Evolutionary conservation across 2,113 vertebrate genomes (phyloP), one percentile per base, ranked within the genome.

Genomic region (Turdus rufiventris): DNA sequence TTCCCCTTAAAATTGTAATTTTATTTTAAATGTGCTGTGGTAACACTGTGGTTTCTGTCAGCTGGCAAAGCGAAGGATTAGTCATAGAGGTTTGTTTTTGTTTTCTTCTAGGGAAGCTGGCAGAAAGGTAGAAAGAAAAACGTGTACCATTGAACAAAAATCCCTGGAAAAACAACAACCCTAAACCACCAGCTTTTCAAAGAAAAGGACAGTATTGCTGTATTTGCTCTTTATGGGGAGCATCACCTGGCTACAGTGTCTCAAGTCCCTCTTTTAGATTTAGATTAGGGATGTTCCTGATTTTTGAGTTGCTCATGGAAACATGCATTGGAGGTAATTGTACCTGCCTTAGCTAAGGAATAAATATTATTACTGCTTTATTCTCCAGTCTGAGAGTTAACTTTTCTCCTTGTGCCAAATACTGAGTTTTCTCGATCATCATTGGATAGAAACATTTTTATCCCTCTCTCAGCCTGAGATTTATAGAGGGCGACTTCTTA

Each of bases 41-140:
- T 78, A 58, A 73, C 20, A 50, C 77, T 15, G 53, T 17, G 66
- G 67, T 53, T 94, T 94, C 88, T 91, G 54, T 94, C 86, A 93
- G 91, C 89, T 66, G 88, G 89, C 79, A 81, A 85, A 89, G 86
- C 13, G 54, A 36, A 19, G 42, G 84, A 78, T 93, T 89, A 96
- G 88, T 97, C 94, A 93, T 48, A 25, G 83, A 40, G 53, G 40
- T 78, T 93, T 94, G 95, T 79, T 92, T 92, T 85, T 91, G 85
- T 91, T 93, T 92, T 78, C 57, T 90, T 89, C 74, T 3, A 10
- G 73, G 60, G 83, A 75, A 95, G 73, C 87, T 74, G 89, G 91
- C 85, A 56, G 68, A 92, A 94, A 94, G 89, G 88, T 85, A 65
- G 81, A 83, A 72, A 56, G 36, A 75, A 75, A 40, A 61, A 43